Percentiles rank a stretch among this genome's conserved stretches.
Evolutionary conservation across 2,797 vertebrate species (phyloP).

Genomic region (Macrochelys suwanniensis): DNA sequence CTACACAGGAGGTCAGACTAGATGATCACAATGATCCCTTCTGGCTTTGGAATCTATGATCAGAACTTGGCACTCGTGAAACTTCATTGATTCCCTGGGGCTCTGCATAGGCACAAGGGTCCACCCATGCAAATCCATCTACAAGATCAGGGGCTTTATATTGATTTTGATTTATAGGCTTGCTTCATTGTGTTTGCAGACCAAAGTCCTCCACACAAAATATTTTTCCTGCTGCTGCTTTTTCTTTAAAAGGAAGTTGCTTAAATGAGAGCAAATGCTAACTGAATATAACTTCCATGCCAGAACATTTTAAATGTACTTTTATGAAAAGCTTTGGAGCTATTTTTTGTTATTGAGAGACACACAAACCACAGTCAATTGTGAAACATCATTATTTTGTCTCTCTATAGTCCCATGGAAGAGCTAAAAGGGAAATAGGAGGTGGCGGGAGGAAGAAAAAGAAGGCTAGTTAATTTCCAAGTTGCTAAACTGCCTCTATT

Average conservation of each 20-base stretch:
- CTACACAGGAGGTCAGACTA: too few relatives aligned
- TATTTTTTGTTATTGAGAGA: constrained; percentile 13
- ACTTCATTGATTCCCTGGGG: neutral
- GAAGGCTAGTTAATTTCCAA: neutral
- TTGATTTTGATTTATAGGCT: neutral
- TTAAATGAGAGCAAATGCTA: constrained; percentile 24
- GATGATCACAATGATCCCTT: too few relatives aligned
- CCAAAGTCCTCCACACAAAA: neutral
- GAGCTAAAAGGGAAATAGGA: neutral
- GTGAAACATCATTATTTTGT: neutral
- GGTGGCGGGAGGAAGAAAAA: neutral
- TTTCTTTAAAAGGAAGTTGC: constrained; percentile 43
- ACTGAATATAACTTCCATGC: constrained; percentile 1
- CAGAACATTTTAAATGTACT: constrained; percentile 7
- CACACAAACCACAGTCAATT: neutral
- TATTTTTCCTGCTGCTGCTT: neutral
- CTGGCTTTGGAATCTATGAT: too few relatives aligned
- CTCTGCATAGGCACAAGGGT: neutral
- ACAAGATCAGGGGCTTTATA: neutral
- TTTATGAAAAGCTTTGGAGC: constrained; percentile 34
- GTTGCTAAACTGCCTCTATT: constrained; percentile 14
- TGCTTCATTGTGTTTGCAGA: neutral
- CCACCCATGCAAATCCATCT: neutral
- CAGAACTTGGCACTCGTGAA: too few relatives aligned
- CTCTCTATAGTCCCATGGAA: neutral